These are phyloP conservation scores for Ceratosolen solmsi DNA, from an alignment of 1,140 invertebrate species.

Conservation along the genomic window DNA sequence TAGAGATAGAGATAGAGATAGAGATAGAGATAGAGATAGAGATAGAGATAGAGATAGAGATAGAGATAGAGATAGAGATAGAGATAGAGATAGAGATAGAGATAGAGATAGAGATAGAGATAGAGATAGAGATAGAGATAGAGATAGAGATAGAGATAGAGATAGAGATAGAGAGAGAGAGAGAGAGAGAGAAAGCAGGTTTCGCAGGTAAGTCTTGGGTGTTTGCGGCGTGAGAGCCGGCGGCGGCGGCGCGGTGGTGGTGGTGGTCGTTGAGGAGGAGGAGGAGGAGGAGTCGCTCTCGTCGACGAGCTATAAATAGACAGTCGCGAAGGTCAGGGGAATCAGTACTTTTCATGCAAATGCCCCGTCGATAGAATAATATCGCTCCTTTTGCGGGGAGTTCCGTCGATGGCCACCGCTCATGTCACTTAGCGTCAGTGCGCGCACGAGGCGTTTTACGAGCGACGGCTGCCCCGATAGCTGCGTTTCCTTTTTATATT, in stretches of 20 bases:
- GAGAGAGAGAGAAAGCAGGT: background rate
- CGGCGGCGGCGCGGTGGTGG: too few species aligned
- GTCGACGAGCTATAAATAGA: slow-evolving; percentile 47
- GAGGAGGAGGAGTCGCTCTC: background rate
- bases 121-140: background rate
- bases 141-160: background rate
- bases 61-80: background rate
- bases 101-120: background rate
- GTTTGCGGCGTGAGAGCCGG: background rate
- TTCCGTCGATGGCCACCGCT: too few species aligned
- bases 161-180: too few species aligned
- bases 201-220: slow-evolving; percentile 29
- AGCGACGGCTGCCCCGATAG: background rate
- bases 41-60: too few species aligned
- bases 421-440: background rate
- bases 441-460: background rate
- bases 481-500: slow-evolving; percentile 24
- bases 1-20: background rate
- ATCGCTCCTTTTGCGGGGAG: slow-evolving; percentile 56
- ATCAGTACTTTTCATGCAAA: slow-evolving; percentile 67
- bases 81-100: background rate
- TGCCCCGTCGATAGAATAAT: slow-evolving; percentile 63
- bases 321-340: slow-evolving; percentile 62
- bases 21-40: background rate
- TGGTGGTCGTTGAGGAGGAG: too few species aligned